Evolutionary conservation across 2,888 invertebrate species (phyloP).

Genomic region (Drosophila niveifrons): DNA sequence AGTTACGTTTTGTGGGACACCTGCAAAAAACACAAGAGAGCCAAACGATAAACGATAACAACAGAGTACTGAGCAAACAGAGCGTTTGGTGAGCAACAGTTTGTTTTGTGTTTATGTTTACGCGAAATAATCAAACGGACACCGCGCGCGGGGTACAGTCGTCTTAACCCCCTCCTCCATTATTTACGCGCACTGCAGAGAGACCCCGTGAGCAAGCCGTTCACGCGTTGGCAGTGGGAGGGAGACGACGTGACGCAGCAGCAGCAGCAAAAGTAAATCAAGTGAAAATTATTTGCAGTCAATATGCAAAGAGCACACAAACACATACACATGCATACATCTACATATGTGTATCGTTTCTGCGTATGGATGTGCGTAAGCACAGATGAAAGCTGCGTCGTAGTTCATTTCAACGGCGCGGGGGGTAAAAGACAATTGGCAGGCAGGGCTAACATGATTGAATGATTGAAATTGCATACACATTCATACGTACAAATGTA

Average conservation of each 20-base stretch:
- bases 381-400: conserved; percentile 53
- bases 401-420: conserved; percentile 21
- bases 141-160: conserved; percentile 77
- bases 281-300: conserved; percentile 77
- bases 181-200: conserved; percentile 26
- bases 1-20: conserved; percentile 55
- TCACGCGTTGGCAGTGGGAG: conserved; percentile 6
- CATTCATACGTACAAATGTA: conserved; percentile 8
- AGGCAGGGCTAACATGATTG: conserved; percentile 33
- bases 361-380: conserved; percentile 12
- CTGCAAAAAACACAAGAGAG: conserved; percentile 61
- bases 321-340: conserved; percentile 17
- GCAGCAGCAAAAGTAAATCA: conserved; percentile 64
- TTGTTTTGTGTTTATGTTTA: conserved; percentile 78
- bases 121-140: conserved; percentile 78
- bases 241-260: conserved; percentile 19
- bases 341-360: neutral
- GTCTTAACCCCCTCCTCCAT: conserved; percentile 54
- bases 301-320: conserved; percentile 69
- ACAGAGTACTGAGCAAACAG: conserved; percentile 56
- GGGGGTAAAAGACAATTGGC: conserved; percentile 38
- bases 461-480: conserved; percentile 43
- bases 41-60: conserved; percentile 50
- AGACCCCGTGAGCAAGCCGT: conserved; percentile 11
- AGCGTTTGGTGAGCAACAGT: conserved; percentile 64